These are phyloP conservation scores for Epicampocera succincta DNA, from an alignment of 2,888 invertebrate genomes.

Conservation along the genomic window DNA sequence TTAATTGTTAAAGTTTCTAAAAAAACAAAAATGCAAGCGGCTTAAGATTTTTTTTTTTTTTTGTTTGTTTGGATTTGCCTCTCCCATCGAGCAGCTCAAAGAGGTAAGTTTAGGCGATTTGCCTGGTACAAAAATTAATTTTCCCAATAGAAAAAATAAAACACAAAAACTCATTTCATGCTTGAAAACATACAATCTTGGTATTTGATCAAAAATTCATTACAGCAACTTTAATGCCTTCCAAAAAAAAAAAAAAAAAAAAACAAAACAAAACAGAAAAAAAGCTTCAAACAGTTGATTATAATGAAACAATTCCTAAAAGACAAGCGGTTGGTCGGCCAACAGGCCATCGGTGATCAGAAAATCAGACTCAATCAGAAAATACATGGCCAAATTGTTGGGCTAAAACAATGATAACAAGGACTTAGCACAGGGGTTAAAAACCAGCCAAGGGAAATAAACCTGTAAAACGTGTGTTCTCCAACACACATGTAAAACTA, in stretches of 20 bases:
- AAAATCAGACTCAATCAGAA: slow-evolving; percentile 43
- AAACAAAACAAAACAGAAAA: background rate
- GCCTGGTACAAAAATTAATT: slow-evolving; percentile 50
- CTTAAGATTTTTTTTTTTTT: slow-evolving; percentile 2
- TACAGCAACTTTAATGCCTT: slow-evolving; percentile 12
- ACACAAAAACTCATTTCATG: slow-evolving; percentile 82
- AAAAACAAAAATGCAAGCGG: slow-evolving; percentile 3
- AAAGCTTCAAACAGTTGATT: background rate
- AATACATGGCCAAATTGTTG: background rate
- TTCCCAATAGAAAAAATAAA: slow-evolving; percentile 69
- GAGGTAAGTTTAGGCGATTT: slow-evolving; percentile 20
- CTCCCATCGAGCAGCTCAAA: no score
- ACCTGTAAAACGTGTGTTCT: slow-evolving; percentile 54
- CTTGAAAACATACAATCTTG: slow-evolving; percentile 81
- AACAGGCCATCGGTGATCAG: slow-evolving; percentile 6
- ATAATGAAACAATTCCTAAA: slow-evolving; percentile 24
- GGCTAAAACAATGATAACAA: slow-evolving; percentile 26
- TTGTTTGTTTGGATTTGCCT: no score
- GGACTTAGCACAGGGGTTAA: slow-evolving; percentile 63
- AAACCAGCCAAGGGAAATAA: slow-evolving; percentile 60
- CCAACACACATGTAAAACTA: slow-evolving; percentile 71
- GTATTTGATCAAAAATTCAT: slow-evolving; percentile 44
- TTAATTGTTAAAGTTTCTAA: slow-evolving; percentile 30
- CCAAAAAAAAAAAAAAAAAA: background rate
- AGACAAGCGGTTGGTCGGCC: slow-evolving; percentile 28